Evolutionary conservation across 2,797 vertebrate species (phyloP).

Genomic region (Tolypeutes matacus): DNA sequence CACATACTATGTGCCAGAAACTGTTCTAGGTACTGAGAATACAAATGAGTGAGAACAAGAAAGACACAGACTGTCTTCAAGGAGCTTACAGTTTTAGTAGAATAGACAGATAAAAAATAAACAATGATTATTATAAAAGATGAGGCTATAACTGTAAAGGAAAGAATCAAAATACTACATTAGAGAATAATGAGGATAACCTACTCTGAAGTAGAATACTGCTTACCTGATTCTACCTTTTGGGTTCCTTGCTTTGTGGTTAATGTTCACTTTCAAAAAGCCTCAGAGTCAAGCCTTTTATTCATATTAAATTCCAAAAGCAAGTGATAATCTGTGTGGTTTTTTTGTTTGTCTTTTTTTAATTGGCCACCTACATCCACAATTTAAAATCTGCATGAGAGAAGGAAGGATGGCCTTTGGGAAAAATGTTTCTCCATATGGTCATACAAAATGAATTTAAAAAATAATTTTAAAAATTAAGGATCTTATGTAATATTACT

Average conservation of each 20-base stretch:
- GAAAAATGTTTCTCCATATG: constrained; percentile 77
- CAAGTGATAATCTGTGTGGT: constrained; percentile 56
- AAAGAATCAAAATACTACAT: neutral
- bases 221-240: neutral
- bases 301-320: constrained; percentile 69
- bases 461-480: constrained; percentile 77
- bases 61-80: neutral
- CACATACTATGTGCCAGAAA: neutral
- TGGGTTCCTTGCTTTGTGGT: constrained; percentile 16
- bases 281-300: constrained; percentile 53
- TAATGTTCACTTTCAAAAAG: constrained; percentile 55
- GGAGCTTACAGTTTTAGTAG: constrained; percentile 51
- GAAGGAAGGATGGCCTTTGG: constrained; percentile 68
- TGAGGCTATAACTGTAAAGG: neutral
- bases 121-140: constrained; percentile 31
- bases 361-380: constrained; percentile 72
- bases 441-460: constrained; percentile 67
- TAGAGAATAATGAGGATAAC: neutral
- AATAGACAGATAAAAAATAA: neutral
- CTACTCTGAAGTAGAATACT: neutral
- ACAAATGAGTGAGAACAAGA: neutral
- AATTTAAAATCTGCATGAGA: constrained; percentile 73
- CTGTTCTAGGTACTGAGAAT: neutral
- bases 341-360: neutral
- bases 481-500: constrained; percentile 66